phyloP scores from a whole-genome alignment of 2,888 invertebrate genomes.

The Hetaerina titia region DNA sequence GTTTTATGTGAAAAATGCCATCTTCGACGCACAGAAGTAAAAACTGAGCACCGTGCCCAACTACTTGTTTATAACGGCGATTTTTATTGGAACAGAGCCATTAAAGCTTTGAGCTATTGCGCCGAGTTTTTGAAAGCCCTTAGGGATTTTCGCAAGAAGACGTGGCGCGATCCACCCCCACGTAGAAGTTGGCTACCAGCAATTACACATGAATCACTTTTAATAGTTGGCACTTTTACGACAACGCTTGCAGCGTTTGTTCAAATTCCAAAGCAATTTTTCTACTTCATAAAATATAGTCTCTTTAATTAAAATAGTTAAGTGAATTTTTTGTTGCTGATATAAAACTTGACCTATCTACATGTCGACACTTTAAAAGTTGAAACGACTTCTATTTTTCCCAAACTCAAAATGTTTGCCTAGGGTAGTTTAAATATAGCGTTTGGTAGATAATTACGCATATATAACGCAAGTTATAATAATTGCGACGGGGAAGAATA shows the following conservation, averaged over 20 bases:
- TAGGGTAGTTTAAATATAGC: no score
- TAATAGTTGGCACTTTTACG: background rate
- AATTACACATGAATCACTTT: constrained; percentile 21
- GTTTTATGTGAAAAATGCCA: background rate
- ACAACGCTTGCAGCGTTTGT: background rate
- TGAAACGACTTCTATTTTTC: no score
- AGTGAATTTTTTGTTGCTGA: no score
- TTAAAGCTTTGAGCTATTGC: constrained; percentile 4
- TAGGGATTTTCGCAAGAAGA: background rate
- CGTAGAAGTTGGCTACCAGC: background rate
- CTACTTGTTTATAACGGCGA: constrained; percentile 12
- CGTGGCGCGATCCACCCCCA: constrained; percentile 6
- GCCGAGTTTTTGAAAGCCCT: background rate
- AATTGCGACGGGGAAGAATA: no score
- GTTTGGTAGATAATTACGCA: no score
- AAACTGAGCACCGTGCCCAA: background rate
- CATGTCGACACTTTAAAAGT: no score
- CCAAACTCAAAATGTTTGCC: no score
- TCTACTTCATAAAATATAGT: background rate
- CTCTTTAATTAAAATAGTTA: no score
- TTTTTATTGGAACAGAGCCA: constrained; percentile 19
- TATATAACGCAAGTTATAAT: no score
- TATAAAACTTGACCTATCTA: no score
- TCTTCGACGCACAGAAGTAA: background rate
- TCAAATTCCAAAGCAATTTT: background rate